Evolutionary conservation across 2,113 vertebrate genomes (phyloP).

Genomic region (Corythornis madagascariensis): DNA sequence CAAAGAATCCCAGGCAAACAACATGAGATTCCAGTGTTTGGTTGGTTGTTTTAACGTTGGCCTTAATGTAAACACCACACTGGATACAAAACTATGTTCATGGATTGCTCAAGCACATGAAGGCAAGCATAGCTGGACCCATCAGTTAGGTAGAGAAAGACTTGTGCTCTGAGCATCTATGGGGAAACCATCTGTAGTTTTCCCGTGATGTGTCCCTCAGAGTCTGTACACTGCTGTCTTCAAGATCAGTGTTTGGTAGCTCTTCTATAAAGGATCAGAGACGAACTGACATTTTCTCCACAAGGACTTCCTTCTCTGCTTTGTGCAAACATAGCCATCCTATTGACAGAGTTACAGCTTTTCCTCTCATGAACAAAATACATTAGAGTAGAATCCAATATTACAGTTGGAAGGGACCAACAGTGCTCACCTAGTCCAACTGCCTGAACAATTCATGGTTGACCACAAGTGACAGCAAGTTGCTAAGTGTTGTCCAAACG

Average conservation of each 20-base stretch:
- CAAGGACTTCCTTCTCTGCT: not conserved
- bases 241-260: not conserved
- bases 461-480: not conserved
- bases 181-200: not conserved
- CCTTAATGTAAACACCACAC: not conserved
- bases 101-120: not conserved
- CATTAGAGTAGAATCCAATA: not conserved
- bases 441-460: not conserved
- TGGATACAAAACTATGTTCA: not conserved
- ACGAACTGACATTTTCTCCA: not conserved
- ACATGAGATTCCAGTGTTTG: not conserved
- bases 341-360: not conserved
- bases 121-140: not conserved
- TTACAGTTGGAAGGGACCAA: not conserved
- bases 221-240: not conserved
- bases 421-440: not conserved
- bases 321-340: not conserved
- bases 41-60: not conserved
- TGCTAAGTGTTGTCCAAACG: not conserved
- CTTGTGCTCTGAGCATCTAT: not conserved
- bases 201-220: not conserved
- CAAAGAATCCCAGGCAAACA: not conserved
- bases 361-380: not conserved
- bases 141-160: not conserved
- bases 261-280: not conserved